A percentile compares a stretch with the other conserved stretches of the same genome.
Conservation (phyloP, 2,113 vertebrate species). For the Globicephala melas region DNA sequence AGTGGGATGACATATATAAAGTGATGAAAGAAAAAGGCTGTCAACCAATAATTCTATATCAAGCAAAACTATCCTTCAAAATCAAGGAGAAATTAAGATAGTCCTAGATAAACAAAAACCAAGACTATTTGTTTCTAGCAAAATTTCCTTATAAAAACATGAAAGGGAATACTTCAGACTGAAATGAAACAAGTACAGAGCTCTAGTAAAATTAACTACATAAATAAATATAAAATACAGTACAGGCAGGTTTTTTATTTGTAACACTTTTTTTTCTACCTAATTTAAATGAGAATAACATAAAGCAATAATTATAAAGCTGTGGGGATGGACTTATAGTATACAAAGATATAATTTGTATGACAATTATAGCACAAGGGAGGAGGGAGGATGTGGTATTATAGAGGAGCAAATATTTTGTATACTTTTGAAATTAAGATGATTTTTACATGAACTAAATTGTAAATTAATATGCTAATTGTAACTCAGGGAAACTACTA, state of each 20-base stretch:
- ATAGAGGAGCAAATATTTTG: background rate
- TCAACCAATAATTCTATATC: background rate
- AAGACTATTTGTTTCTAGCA: background rate
- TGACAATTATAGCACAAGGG: background rate
- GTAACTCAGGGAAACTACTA: background rate
- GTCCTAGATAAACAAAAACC: background rate
- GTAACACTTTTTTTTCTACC: background rate
- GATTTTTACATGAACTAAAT: background rate
- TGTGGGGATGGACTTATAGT: background rate
- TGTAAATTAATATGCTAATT: background rate
- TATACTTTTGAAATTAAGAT: background rate
- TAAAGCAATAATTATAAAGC: background rate
- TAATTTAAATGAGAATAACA: background rate
- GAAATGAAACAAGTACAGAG: background rate
- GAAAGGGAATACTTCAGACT: background rate
- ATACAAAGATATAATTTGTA: background rate
- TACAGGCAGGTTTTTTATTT: background rate
- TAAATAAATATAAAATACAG: background rate
- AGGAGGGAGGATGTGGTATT: background rate
- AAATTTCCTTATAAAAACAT: background rate
- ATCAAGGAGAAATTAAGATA: background rate
- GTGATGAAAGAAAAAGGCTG: background rate
- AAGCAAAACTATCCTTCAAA: background rate
- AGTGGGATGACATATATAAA: background rate
- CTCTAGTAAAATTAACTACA: background rate